phyloP scores from a whole-genome alignment of 2,113 vertebrate genomes.

The Pteropus alecto region DNA sequence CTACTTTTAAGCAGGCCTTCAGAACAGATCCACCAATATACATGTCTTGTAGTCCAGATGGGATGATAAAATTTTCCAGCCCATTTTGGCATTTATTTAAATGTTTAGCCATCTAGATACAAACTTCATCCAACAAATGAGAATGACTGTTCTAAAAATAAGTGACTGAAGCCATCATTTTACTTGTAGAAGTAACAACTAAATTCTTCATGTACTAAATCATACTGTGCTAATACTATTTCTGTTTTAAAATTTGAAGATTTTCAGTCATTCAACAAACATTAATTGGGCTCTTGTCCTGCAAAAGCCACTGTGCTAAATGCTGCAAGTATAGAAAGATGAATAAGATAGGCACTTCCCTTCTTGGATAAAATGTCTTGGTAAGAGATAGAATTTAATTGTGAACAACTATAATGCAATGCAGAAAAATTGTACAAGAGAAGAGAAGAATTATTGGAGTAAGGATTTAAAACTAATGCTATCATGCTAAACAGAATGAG shows the following conservation, averaged over 20 bases:
- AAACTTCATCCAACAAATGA: constrained; percentile 55
- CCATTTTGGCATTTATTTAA: constrained; percentile 56
- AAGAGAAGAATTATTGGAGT: constrained; percentile 8
- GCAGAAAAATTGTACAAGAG: constrained; percentile 4
- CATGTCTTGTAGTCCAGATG: constrained; percentile 58
- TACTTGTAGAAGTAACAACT: constrained; percentile 29
- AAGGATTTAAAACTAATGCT: constrained; percentile 10
- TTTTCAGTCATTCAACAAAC: constrained; percentile 23
- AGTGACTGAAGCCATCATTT: constrained; percentile 16
- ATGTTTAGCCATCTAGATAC: constrained; percentile 53
- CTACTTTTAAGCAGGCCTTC: constrained; percentile 52
- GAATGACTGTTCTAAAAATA: constrained; percentile 29
- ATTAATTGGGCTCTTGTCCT: not conserved
- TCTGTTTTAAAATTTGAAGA: constrained; percentile 49
- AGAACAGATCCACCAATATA: constrained; percentile 54
- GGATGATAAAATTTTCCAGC: constrained; percentile 49
- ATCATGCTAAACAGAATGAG: not conserved
- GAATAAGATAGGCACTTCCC: not conserved
- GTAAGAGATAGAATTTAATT: not conserved
- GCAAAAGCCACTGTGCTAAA: not conserved
- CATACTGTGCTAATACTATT: not conserved
- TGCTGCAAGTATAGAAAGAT: not conserved
- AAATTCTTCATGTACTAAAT: constrained; percentile 37
- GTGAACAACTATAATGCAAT: not conserved
- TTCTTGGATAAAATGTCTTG: constrained; percentile 1